Evolutionary conservation across 30 jellyfish, hydroid and myxozoan species (phyloP).

Genomic region (Hydractinia symbiolongicarpus): DNA sequence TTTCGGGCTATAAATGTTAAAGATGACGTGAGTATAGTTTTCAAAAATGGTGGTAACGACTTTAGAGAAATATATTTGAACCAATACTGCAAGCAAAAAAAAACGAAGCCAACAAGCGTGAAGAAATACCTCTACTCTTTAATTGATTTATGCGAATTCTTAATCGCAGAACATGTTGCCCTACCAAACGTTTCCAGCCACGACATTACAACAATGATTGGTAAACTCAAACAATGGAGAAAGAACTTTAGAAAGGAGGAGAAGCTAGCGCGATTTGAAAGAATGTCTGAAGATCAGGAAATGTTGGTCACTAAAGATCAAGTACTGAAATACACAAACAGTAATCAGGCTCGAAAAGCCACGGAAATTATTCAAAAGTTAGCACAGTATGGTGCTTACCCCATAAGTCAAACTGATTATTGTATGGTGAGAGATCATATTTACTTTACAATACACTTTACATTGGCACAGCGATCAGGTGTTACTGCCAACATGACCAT

Average conservation of each 20-base stretch:
- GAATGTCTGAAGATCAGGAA: background rate
- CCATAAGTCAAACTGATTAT: background rate
- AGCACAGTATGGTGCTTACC: background rate
- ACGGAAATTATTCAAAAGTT: too few relatives aligned
- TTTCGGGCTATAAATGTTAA: background rate
- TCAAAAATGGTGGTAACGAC: background rate
- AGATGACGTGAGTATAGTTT: slow-evolving; percentile 1
- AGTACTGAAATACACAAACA: background rate
- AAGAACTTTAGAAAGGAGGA: background rate
- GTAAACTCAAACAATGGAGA: slow-evolving; percentile 13
- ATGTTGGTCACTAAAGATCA: slow-evolving; percentile 2
- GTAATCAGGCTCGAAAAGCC: too few relatives aligned
- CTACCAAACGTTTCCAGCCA: background rate
- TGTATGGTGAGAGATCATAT: slow-evolving; percentile 4
- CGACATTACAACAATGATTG: background rate
- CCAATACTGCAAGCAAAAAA: background rate
- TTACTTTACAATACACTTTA: background rate
- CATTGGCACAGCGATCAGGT: slow-evolving; percentile 11
- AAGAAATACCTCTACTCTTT: slow-evolving; percentile 16
- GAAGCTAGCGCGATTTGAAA: background rate
- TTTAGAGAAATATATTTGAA: background rate
- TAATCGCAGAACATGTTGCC: background rate
- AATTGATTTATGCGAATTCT: background rate
- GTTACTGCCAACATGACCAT: slow-evolving; percentile 13
- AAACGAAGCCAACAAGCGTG: background rate